Evolutionary conservation across 2,113 vertebrate genomes (phyloP), one percentile per base, ranked within the genome.

Genomic region (Gambusia affinis): DNA sequence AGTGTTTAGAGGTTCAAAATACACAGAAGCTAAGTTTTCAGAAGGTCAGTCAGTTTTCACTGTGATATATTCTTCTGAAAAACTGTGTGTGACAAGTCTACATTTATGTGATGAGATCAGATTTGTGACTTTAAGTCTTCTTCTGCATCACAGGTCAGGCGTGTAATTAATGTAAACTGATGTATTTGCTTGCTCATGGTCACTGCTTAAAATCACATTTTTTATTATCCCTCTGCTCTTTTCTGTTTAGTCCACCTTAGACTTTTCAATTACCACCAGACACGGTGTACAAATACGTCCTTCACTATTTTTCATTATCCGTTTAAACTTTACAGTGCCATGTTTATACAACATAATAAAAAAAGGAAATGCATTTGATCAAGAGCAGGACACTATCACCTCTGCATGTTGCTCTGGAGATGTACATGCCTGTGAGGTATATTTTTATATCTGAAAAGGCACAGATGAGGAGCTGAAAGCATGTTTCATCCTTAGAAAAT

Each of bases 261-360:
- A 89, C 83, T 77, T 81, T 88, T 76, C 72, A 78, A 79, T 89
- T 83, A 88, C 76, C 77, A 12, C 62, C 72, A 64, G 64, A 82
- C 67, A 31, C 51, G 76, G 75, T 85, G 72, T 31, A 80, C 35
- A 78, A 69, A 76, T 64, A 76, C 61, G 79, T 84, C 28, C 39
- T 80, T 33, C 65, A 73, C 81, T 86, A 81, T 69, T 27, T 35
- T 80, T 33, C 65, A 73, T 82, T 85, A 83, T 67, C 77, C 73
- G 68, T 78, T 82, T 88, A 47, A 88, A 84, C 76, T 67, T 29
- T 8, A 33, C 15, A 72, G 57, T 31, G 44, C 8, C 62, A 82
- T 64, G 51, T 65, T 29, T 27, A 67, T 66, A 70, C 7, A 37
- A 44, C 37, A 65, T 3, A 14, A 67, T 61, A 37, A 66, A 8